These are phyloP conservation scores for Excalfactoria chinensis DNA, from an alignment of 2,113 vertebrate species.

Conservation along the genomic window DNA sequence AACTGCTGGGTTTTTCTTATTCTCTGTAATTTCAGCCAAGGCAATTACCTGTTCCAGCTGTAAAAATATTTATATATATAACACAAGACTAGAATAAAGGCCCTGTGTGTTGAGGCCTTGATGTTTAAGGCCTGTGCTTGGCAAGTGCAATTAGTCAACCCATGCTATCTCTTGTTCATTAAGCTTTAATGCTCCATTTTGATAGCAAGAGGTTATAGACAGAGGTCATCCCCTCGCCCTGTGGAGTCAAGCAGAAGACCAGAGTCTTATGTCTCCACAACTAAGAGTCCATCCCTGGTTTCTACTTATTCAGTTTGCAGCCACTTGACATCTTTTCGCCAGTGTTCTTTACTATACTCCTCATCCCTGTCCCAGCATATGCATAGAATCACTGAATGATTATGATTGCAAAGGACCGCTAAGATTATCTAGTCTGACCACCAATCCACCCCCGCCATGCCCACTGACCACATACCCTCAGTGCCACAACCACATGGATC, in stretches of 20 bases:
- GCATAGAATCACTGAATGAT: too few relatives aligned
- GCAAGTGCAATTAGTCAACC: background rate
- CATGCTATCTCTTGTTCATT: background rate
- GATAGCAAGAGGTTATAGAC: background rate
- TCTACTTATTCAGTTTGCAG: background rate
- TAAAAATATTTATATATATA: conserved; percentile 36
- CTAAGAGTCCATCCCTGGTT: background rate
- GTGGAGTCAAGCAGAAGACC: background rate
- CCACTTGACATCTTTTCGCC: background rate
- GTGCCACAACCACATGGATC: too few relatives aligned
- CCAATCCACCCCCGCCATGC: too few relatives aligned
- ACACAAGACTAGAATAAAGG: background rate
- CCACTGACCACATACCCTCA: too few relatives aligned
- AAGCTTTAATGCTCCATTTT: background rate
- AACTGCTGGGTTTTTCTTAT: background rate
- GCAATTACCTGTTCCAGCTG: conserved; percentile 38
- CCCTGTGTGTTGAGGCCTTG: background rate
- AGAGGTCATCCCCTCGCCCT: background rate
- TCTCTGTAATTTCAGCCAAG: background rate
- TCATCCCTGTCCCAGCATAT: fast-evolving
- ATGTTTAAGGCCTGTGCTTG: background rate
- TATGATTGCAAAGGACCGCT: too few relatives aligned
- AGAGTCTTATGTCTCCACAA: background rate
- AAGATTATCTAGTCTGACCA: too few relatives aligned
- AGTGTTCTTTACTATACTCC: background rate